These are phyloP conservation scores for Hirtodrosophila histrioides DNA, from an alignment of 2,888 invertebrate genomes.

Conservation along the genomic window DNA sequence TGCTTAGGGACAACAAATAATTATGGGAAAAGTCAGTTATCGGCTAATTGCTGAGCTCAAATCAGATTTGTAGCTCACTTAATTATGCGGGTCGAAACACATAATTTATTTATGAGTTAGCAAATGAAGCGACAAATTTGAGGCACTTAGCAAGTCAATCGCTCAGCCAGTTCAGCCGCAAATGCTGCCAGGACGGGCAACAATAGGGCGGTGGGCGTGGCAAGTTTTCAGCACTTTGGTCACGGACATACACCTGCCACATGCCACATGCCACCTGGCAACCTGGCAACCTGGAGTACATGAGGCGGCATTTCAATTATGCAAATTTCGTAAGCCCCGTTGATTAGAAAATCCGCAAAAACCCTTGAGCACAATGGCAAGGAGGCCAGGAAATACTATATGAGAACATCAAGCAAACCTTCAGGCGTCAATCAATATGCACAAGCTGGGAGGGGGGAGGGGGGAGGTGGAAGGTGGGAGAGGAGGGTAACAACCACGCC, in stretches of 20 bases:
- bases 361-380: constrained; percentile 47
- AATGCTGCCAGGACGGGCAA: constrained; percentile 4
- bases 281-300: constrained; percentile 45
- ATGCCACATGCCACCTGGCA: constrained; percentile 20
- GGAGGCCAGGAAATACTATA: not conserved
- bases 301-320: constrained; percentile 74
- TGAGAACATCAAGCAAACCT: constrained; percentile 12
- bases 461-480: not conserved
- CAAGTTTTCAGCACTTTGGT: constrained; percentile 46
- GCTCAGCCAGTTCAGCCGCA: constrained; percentile 25
- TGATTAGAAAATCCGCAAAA: constrained; percentile 76
- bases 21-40: constrained; percentile 57
- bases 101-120: constrained; percentile 73
- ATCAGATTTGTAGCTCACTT: constrained; percentile 69
- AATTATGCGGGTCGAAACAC: constrained; percentile 61
- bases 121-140: constrained; percentile 79
- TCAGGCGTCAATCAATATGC: constrained; percentile 71
- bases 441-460: constrained; percentile 6
- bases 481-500: constrained; percentile 24
- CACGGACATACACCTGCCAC: constrained; percentile 37
- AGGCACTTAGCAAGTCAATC: constrained; percentile 75
- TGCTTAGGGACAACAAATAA: constrained; percentile 45
- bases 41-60: constrained; percentile 73
- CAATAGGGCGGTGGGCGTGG: constrained; percentile 7
- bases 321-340: constrained; percentile 68